Base-by-base conservation (phyloP, 1,140 invertebrate species). In the Sweltsa coloradensis region DNA sequence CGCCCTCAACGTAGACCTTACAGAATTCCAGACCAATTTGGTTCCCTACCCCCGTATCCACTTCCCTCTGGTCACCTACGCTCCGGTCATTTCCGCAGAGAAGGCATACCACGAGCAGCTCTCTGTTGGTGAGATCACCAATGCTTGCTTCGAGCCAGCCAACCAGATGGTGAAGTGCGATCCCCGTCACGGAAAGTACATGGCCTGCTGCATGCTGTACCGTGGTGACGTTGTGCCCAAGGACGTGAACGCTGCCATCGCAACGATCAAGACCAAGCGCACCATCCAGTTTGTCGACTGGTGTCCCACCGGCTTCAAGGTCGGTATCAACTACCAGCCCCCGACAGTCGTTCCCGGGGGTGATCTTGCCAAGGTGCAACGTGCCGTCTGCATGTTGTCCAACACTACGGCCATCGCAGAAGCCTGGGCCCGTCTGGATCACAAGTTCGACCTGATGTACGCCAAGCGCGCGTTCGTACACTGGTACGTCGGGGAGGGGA, bases 101-200 rank as follows among this genome's bases (percentile, higher is more conserved):
- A 79, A 77, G 57, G 75, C 77, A 11, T 74, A 75, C 56, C 75
- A 79, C 55, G 76, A 79, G 54, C 66, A 71, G 49, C 57, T 76
- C 7, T 70, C 67, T 7, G 70, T 83, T 13, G 64, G 70, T 22
- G 79, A 83, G 56, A 78, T 82, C 43, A 83, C 81, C 34, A 79
- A 78, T 52, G 70, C 73, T 13, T 89, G 85, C 65, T 91, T 91
- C 66, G 85, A 90, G 64, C 82, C 85, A 26, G 78, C 81, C 56
- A 91, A 88, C 69, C 87, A 90, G 72, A 89, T 90, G 87, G 86
- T 91, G n/a, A 91, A 89, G 65, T 90, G 87, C 64, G 85, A 90
- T 62, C 86, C 88, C 6, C 74, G 85, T 55, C 81, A 86, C 63
- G n/a, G n/a, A n/a, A n/a, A n/a, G n/a, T n/a, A n/a, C n/a, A n/a